Base-by-base conservation (phyloP, 2,888 invertebrate genomes). In the Parthenolecanium corni region DNA sequence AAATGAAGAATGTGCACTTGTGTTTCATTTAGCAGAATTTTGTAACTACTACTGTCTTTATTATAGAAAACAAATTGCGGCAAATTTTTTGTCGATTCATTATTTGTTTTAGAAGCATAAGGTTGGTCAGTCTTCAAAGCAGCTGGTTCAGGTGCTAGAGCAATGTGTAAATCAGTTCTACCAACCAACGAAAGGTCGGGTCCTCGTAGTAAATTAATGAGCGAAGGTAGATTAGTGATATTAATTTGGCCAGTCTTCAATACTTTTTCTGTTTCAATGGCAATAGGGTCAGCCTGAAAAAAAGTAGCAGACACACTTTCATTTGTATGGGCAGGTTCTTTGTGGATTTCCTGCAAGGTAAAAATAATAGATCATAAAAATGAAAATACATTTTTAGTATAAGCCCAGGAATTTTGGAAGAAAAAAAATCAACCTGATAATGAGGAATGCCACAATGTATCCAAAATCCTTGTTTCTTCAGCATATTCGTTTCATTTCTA, bases 391-490 rank as follows among this genome's bases (percentile, higher is more conserved):
- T 38, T 38, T 11, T 38, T 11, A 38, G 6, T 38, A 38, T 14
- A 11, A 14, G 6, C 9, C 14, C 14, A 11, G 38, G 14, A 38
- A 38, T 38, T 42, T 42, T 14, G 49, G 3, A 21, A 20, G 49
- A 14, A 49, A 5, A 21, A 23, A 16, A 18, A 64, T 57, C 61
- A 69, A 78, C 79, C 68, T 76, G 72, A 67, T 78, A 78, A 70
- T 76, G 75, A 0, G 82, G 80, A 49, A 79, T 70, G 51, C 82
- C 82, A 72, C 84, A 84, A 53, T 83, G 85, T 36, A 85, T 83
- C 81, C 89, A 86, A 75, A 82, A 88, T 25, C 80, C 79, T 66
- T 80, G 77, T 18, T 78, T 74, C 2, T 79, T 71, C 51, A 92
- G 78, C 0, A 77, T 73, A 44, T 80, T 76, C 0, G 87, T 84